These are phyloP conservation scores for Pedionomus torquatus DNA, from an alignment of 2,113 vertebrate genomes.

Conservation along the genomic window DNA sequence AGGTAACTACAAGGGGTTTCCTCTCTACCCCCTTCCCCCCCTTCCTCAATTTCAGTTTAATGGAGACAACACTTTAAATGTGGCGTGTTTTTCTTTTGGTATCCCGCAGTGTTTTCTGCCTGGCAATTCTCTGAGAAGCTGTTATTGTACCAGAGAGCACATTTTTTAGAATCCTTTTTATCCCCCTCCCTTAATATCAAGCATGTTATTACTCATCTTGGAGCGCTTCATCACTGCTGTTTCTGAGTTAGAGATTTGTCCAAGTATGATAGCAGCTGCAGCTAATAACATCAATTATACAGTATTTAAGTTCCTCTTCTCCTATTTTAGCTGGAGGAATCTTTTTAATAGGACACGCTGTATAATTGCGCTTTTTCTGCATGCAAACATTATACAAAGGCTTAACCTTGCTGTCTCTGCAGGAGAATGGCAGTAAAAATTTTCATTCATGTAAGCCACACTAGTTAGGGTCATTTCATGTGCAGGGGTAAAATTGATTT, in stretches of 20 bases:
- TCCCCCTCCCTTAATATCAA: slow-evolving; percentile 1
- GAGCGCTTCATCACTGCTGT: background rate
- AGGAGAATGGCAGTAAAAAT: background rate
- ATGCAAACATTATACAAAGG: background rate
- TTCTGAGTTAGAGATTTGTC: slow-evolving; percentile 17
- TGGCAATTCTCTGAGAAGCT: background rate
- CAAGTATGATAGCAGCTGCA: background rate
- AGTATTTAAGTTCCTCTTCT: background rate
- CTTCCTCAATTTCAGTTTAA: background rate
- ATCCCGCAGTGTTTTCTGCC: background rate
- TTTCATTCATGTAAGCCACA: background rate
- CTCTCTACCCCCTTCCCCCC: background rate
- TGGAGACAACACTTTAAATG: background rate
- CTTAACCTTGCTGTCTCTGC: background rate
- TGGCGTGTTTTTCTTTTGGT: background rate
- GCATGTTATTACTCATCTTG: background rate
- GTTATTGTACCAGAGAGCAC: background rate
- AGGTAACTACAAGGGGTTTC: slow-evolving; percentile 1
- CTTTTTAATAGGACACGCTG: background rate
- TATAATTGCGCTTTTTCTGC: background rate
- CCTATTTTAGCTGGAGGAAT: background rate
- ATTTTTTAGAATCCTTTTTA: slow-evolving; percentile 7
- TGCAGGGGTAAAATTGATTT: background rate
- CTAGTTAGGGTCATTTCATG: background rate
- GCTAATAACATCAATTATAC: background rate